Evolutionary conservation across 2,113 vertebrate species (phyloP), one percentile per base, ranked within the genome.

Genomic region (Falco punctatus): DNA sequence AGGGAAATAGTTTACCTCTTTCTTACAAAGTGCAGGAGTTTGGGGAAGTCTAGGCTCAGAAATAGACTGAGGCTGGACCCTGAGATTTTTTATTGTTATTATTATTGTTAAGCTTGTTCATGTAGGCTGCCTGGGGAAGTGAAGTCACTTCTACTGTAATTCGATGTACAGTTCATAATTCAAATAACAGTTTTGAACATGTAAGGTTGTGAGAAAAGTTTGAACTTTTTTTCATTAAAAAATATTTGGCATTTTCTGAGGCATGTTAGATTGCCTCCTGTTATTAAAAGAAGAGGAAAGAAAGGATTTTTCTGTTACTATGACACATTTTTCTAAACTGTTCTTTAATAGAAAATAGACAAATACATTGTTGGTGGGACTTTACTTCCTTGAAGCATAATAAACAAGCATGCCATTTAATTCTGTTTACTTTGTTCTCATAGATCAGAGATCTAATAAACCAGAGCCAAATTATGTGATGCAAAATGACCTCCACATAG

Each of bases 171-270:
- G 79, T 93, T 88, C 94, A 48, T 89, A 92, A 92, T 96, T 85
- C 92, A 73, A 81, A 67, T 73, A 65, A 78, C 51, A 48, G 23
- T 87, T 95, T 72, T 72, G 84, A 62, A 93, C 90, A 21, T 48
- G 51, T 46, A 91, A 81, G 94, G 91, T 96, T 96, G 94, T 97
- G 95, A 96, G 96, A 98, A 97, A 97, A 88, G 40, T 87, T 96
- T 96, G 92, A 97, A 97, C 90, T 98, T 78, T 44, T 75, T 58
- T 96, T 54, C 74, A 83, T 86, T 90, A 57, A 86, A 96, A 97
- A 94, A 96, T 88, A 12, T 79, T 89, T 61, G 48, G 67, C 81
- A 96, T 97, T 97, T 97, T 92, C 70, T 58, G 92, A 91, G 79
- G 64, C 17, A 20, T 61, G 72, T 66, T 86, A 70, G 35, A 88